Evolutionary conservation across 2,797 vertebrate species (phyloP), one percentile per base, ranked within the genome.

Genomic region (Sardinella longiceps): DNA sequence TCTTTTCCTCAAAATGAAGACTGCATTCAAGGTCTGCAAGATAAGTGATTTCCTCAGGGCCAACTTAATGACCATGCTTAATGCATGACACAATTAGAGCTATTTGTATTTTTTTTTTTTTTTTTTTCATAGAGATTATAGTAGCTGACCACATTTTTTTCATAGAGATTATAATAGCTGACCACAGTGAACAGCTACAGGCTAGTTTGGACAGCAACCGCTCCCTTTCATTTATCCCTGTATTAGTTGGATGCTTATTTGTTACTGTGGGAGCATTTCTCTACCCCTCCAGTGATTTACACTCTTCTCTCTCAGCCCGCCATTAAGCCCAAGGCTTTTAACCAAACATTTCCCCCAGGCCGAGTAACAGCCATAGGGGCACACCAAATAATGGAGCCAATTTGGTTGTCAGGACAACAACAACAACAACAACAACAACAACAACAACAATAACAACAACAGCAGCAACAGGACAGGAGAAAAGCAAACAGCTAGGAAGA

Each of bases 401-500:
- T 77, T 23, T 77, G 43, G 70, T 77, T 77, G 70, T 77, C 70
- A 77, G 25, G 70, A 39, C 15, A 77, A 77, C 70, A 77, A 43
- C 37, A 33, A 20, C n/a, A n/a, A n/a, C n/a, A n/a, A n/a, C n/a
- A n/a, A n/a, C n/a, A n/a, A n/a, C n/a, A n/a, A n/a, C n/a, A n/a
- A n/a, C n/a, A n/a, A n/a, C n/a, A n/a, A n/a, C n/a, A n/a, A n/a
- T n/a, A n/a, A n/a, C n/a, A n/a, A n/a, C n/a, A n/a, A n/a, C n/a
- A n/a, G n/a, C n/a, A n/a, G n/a, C 37, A 33, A 20, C 18, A 39
- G 12, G 70, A 28, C 51, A 20, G 20, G 18, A 23, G 20, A 53
- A 23, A 53, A 53, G 2, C 48, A 50, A 53, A 53, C 51, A 70
- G n/a, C n/a, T n/a, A n/a, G n/a, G n/a, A n/a, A n/a, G n/a, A n/a